Base-by-base conservation (phyloP, 1,140 invertebrate species). In the Leptopilina clavipes region DNA sequence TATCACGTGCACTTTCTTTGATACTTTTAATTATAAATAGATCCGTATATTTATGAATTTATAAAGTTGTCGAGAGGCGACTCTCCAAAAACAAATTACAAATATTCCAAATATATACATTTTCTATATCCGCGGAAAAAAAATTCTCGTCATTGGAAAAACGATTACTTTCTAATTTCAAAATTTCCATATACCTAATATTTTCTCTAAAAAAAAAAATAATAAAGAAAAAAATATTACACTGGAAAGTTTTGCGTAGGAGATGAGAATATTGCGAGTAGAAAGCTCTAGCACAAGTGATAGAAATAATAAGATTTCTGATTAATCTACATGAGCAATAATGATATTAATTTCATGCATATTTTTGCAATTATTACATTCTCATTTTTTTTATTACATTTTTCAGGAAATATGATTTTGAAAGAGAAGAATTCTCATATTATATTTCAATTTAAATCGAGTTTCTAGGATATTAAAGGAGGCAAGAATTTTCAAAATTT, bases 111-210 rank as follows among this genome's bases (percentile, higher is more conserved):
- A 65, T 65, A n/a, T 65, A 65, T 65, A 54, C 31, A n/a, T 65
- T 22, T 7, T 0, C 12, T 65, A 59, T 59, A n/a, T n/a, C n/a
- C n/a, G n/a, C n/a, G 25, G 59, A 12, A 22, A 31, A 65, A 65
- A 37, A 31, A 31, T 31, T 7, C 6, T n/a, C 7, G 1, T 31
- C 14, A 3, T 1, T 6, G 22, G 22, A 31, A 37, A 65, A 65
- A 65, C 25, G 22, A 65, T 31, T 65, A 5, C 59, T 65, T 65
- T 65, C 59, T 65, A 65, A 65, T 65, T 65, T 65, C 25, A 65
- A 22, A 65, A 65, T 25, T 14, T 31, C 22, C 7, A 22, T 45
- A 45, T 14, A 48, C 22, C 56, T 65, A 65, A 65, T 31, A 3
- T 65, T 65, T 65, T 65, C 25, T 52, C 5, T 31, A 2, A 5